Conservation (phyloP, 2,888 invertebrate species). For the Tipula confusa region DNA sequence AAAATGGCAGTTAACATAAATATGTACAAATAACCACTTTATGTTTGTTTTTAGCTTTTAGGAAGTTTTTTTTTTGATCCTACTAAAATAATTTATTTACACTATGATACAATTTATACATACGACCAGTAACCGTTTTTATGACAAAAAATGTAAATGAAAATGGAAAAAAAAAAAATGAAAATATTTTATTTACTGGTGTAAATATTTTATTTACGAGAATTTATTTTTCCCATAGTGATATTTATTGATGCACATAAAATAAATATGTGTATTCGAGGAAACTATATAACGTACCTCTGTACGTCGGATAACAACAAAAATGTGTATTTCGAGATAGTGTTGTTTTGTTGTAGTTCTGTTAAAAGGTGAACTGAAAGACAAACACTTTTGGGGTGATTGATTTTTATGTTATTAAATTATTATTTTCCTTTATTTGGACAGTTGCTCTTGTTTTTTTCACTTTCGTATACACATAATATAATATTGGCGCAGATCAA, state of each 20-base stretch:
- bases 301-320: too few species aligned
- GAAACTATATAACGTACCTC: background rate
- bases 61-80: too few species aligned
- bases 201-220: slow-evolving; percentile 25
- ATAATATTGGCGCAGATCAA: background rate
- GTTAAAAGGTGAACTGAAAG: background rate
- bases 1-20: too few species aligned
- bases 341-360: background rate
- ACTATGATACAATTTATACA: background rate
- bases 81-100: too few species aligned
- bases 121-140: background rate
- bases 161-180: too few species aligned
- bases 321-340: background rate
- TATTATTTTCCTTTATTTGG: background rate
- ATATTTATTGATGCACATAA: slow-evolving; percentile 12
- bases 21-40: too few species aligned
- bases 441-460: too few species aligned
- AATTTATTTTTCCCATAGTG: slow-evolving; percentile 8
- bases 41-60: too few species aligned
- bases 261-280: background rate
- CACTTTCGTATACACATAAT: too few species aligned
- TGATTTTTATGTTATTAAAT: background rate
- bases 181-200: slow-evolving; percentile 20
- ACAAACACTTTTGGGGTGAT: background rate
- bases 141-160: background rate